Conservation (phyloP, 2,113 vertebrate genomes). For the Brienomyrus longianalis region DNA sequence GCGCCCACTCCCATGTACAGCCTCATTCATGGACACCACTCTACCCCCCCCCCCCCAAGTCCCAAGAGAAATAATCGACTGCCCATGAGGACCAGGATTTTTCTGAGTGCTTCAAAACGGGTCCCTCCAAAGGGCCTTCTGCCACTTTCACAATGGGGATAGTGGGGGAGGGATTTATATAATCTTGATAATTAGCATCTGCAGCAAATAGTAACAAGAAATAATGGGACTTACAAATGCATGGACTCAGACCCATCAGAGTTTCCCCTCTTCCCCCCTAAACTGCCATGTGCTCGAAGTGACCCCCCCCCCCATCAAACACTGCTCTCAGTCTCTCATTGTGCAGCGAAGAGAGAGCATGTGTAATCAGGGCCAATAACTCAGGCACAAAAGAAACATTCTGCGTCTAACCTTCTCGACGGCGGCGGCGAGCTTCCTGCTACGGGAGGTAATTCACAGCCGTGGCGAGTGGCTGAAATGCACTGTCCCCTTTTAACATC, state of each 20-base stretch:
- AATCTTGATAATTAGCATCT: constrained; percentile 37
- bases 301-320: neutral
- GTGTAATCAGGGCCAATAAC: neutral
- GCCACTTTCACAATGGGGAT: constrained; percentile 46
- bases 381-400: neutral
- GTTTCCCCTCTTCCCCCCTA: neutral
- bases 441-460: neutral
- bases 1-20: neutral
- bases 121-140: constrained; percentile 53
- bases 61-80: neutral
- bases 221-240: neutral
- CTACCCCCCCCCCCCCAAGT: neutral
- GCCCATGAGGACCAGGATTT: constrained; percentile 52
- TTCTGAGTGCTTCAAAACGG: constrained; percentile 49
- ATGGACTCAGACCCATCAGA: neutral
- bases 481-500: neutral
- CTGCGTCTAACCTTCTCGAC: neutral
- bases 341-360: neutral
- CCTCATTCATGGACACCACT: neutral
- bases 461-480: neutral
- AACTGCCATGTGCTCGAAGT: neutral
- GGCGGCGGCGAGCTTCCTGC: neutral
- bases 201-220: neutral
- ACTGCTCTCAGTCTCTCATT: neutral
- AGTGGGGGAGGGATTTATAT: neutral